Conservation (phyloP, 1,140 invertebrate genomes). For the Drosophila truncata region DNA sequence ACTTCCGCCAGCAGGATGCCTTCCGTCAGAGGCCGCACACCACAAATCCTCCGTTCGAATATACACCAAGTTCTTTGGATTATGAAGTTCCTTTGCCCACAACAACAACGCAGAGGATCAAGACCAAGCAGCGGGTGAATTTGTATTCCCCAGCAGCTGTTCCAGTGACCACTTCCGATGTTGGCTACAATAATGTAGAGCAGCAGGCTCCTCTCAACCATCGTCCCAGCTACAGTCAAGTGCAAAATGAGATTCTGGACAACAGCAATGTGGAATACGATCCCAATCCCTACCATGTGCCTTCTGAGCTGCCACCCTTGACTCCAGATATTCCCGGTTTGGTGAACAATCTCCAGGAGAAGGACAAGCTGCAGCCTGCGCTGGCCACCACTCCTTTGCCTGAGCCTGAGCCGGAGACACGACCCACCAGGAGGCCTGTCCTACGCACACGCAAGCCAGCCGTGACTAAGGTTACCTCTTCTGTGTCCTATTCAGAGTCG, state of each 20-base stretch:
- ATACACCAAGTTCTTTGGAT: slow-evolving; percentile 62
- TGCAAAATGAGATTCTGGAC: slow-evolving; percentile 74
- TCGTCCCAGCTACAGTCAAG: slow-evolving; percentile 66
- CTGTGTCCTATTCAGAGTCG: slow-evolving; percentile 77
- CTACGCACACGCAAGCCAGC: slow-evolving; percentile 75
- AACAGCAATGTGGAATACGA: slow-evolving; percentile 79
- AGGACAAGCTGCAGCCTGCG: slow-evolving; percentile 64
- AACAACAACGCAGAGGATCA: slow-evolving; percentile 58
- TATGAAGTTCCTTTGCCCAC: slow-evolving; percentile 47
- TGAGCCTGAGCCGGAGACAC: slow-evolving; percentile 82
- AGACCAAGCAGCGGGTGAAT: slow-evolving; percentile 67
- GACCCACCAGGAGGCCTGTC: slow-evolving; percentile 81
- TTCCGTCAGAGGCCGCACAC: slow-evolving; percentile 79
- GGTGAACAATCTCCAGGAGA: slow-evolving; percentile 88
- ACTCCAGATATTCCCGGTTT: slow-evolving; percentile 87
- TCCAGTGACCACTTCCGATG: slow-evolving; percentile 68
- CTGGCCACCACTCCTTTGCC: slow-evolving; percentile 59
- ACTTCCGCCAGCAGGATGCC: slow-evolving; percentile 82
- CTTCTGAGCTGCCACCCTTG: slow-evolving; percentile 86
- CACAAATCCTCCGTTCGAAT: slow-evolving; percentile 77
- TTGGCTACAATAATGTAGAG: slow-evolving; percentile 66
- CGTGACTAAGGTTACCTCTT: slow-evolving; percentile 72
- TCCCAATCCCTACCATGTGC: slow-evolving; percentile 80
- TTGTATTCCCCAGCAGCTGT: slow-evolving; percentile 65
- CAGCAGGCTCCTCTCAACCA: slow-evolving; percentile 62